These are phyloP conservation scores for Erythrolamprus reginae DNA, from an alignment of 2,113 vertebrate genomes.

Conservation along the genomic window DNA sequence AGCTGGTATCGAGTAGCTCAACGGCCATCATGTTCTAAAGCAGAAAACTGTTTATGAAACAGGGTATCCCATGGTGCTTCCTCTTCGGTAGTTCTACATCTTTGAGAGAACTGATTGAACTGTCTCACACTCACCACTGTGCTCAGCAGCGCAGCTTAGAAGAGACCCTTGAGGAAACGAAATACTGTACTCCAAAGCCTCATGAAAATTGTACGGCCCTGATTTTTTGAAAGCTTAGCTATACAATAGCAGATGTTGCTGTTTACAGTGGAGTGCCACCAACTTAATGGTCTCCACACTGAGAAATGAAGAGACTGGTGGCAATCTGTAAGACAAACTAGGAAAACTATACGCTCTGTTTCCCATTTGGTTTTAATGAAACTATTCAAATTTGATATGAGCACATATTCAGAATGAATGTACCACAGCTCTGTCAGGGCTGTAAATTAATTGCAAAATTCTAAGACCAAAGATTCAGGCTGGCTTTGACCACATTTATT, in stretches of 20 bases:
- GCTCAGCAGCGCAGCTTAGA: background rate
- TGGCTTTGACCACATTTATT: background rate
- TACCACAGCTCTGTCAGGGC: background rate
- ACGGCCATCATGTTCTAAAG: background rate
- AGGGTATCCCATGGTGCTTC: background rate
- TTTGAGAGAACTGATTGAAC: background rate
- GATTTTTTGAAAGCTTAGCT: background rate
- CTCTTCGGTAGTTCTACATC: background rate
- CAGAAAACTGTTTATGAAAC: background rate
- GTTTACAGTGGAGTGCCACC: background rate
- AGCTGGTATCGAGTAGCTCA: too few relatives aligned
- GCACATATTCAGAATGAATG: background rate
- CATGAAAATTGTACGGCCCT: background rate
- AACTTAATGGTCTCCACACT: background rate
- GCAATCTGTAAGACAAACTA: background rate
- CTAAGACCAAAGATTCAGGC: background rate
- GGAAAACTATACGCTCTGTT: background rate
- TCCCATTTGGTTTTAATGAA: background rate
- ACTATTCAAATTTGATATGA: background rate
- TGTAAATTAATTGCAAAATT: background rate
- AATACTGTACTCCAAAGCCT: background rate
- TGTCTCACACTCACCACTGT: background rate
- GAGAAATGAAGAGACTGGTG: background rate
- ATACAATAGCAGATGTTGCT: constrained; percentile 1
- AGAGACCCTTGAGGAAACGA: background rate